A percentile compares a stretch with the other conserved stretches of the same genome.
Evolutionary conservation across 2,888 invertebrate species (phyloP).

Genomic region (Fissipunctia ypsillon): DNA sequence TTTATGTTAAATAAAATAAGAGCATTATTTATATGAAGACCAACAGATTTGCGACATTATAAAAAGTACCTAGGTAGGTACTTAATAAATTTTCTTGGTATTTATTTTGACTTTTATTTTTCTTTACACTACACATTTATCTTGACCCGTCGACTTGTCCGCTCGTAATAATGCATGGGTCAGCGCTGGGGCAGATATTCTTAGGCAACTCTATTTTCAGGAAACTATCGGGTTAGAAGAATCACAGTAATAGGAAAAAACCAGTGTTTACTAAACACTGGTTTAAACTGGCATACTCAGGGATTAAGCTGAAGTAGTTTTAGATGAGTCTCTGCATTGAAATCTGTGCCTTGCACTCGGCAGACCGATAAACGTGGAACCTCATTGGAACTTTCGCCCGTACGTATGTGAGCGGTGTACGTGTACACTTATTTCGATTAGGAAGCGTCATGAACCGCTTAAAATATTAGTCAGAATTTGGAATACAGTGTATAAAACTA

Average conservation of each 20-base stretch:
- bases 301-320: background rate
- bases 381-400: background rate
- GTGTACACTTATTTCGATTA: conserved; percentile 13
- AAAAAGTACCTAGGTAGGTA: background rate
- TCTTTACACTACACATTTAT: background rate
- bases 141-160: background rate
- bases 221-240: background rate
- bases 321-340: background rate
- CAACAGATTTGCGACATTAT: background rate
- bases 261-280: too few relatives aligned
- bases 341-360: background rate
- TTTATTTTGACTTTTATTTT: conserved; percentile 33
- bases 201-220: background rate
- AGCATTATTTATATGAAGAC: conserved; percentile 21
- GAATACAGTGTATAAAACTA: background rate
- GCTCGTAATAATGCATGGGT: conserved; percentile 8
- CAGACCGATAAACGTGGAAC: background rate
- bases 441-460: background rate
- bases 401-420: too few relatives aligned
- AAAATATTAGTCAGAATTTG: background rate
- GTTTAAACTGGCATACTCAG: background rate
- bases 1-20: conserved; percentile 15
- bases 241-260: background rate
- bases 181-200: background rate
- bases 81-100: conserved; percentile 40